Base-by-base conservation (phyloP, 2,113 vertebrate genomes). In the Ornithorhynchus anatinus region DNA sequence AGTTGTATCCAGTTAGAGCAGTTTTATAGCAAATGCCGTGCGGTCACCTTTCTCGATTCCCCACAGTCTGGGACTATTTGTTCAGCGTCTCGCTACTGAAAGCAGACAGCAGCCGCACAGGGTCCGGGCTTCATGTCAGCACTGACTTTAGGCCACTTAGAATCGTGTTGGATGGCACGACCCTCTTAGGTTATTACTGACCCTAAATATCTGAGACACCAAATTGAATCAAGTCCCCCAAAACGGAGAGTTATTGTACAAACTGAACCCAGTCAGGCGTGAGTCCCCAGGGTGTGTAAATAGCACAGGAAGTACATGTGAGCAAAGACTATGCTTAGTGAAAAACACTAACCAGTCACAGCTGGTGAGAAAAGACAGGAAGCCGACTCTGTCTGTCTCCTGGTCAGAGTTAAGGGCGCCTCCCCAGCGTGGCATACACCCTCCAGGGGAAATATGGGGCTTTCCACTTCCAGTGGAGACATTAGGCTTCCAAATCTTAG, bases 391-490 rank as follows among this genome's bases (percentile, higher is more conserved):
- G 31, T 67, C 42, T 14, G 19, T 54, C 40, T 58, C 38, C 15
- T 39, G 38, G 23, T 40, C 56, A 42, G 10, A 27, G 23, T 29
- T 12, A 58, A 11, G 36, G 27, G 10, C 11, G 29, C 75, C 78
- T 59, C 56, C 52, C 59, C 15, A 67, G 47, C 69, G 56, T 67
- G 69, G 69, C 77, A 59, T 64, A 54, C 59, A 72, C 79, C 61
- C 64, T 63, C 60, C 71, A 40, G 58, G 63, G 75, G 72, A 72
- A 81, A 72, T 36, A 54, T 0, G 29, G 63, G 32, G 56, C 39
- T 48, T 56, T 78, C 70, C 73, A 84, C 79, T 69, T 39, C 20
- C 31, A 22, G n/a, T n/a, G n/a, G n/a, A n/a, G n/a, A n/a, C n/a
- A n/a, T n/a, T n/a, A n/a, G 39, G 37, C 52, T 60, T 72, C 39